Base-by-base conservation (phyloP, 2,888 invertebrate genomes). In the Hemithea aestivaria region DNA sequence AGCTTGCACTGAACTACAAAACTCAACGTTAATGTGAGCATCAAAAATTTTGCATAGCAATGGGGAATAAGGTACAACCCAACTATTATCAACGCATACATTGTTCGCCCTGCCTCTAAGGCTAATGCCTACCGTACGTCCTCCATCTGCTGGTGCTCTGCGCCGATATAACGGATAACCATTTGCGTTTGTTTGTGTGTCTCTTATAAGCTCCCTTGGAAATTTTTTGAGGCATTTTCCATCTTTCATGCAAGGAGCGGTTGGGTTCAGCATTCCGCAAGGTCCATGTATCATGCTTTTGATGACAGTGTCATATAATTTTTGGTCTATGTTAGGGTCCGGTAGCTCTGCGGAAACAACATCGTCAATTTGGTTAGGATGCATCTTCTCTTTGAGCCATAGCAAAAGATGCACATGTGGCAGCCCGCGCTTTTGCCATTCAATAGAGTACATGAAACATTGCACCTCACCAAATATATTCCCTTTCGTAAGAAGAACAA, bases 131-230 rank as follows among this genome's bases (percentile, higher is more conserved):
- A 32, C 30, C 11, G 40, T 30, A 27, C 27, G 23, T 7, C 58
- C 58, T 4, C 48, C 51, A 16, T 60, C 45, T 31, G 11, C 56
- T 31, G 53, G 51, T 26, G 58, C 20, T 45, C 58, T 41, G 1
- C 56, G 33, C 4, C 59, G 35, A 31, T 63, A 63, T 34, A 46
- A 2, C 0, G 62, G 62, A 41, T 66, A 68, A 1, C 64, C 62
- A 9, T 48, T 11, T 48, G 48, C 9, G 33, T 22, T 27, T 2
- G 27, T 27, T 27, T 27, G 11, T 6, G 27, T 27, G n/a, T 27
- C 7, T 16, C 16, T 12, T 20, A 20, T n/a, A 20, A 27, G 16
- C 20, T 2, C 8, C 2, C 27, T 2, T 7, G 8, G 27, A 27
- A 8, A 27, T 20, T 27, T 27, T 11, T 27, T 27, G n/a, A 2